phyloP scores from a whole-genome alignment of 2,797 vertebrate genomes.

The Agapornis canus region DNA sequence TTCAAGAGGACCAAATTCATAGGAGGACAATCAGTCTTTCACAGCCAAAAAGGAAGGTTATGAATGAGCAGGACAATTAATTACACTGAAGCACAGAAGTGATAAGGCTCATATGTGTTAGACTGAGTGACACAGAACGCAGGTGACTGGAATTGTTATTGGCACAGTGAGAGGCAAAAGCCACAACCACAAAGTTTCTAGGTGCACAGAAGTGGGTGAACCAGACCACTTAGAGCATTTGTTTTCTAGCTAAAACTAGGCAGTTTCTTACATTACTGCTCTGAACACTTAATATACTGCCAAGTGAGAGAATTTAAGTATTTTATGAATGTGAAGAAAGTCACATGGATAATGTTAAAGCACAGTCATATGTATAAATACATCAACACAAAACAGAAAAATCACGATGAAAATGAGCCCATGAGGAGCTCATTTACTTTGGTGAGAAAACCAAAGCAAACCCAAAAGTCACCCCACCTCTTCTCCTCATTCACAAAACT shows the following conservation, averaged over 20 bases:
- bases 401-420: neutral
- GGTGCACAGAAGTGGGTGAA: neutral
- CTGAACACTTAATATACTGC: neutral
- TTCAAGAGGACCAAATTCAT: neutral
- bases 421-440: neutral
- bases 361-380: neutral
- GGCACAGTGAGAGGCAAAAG: neutral
- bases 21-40: neutral
- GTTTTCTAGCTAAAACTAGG: neutral
- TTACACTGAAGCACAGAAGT: neutral
- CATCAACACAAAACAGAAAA: neutral
- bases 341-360: neutral
- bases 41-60: neutral
- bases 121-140: rapidly evolving
- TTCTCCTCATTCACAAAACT: neutral
- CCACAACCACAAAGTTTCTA: neutral
- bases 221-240: neutral
- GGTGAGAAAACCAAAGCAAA: neutral
- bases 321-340: neutral
- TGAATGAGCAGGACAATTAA: neutral
- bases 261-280: neutral
- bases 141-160: neutral
- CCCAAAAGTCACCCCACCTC: neutral
- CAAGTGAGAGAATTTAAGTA: neutral
- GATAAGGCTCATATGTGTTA: neutral